Evolutionary conservation across 1,140 invertebrate genomes (phyloP), one percentile per base, ranked within the genome.

Genomic region (Zaprionus lachaisei): DNA sequence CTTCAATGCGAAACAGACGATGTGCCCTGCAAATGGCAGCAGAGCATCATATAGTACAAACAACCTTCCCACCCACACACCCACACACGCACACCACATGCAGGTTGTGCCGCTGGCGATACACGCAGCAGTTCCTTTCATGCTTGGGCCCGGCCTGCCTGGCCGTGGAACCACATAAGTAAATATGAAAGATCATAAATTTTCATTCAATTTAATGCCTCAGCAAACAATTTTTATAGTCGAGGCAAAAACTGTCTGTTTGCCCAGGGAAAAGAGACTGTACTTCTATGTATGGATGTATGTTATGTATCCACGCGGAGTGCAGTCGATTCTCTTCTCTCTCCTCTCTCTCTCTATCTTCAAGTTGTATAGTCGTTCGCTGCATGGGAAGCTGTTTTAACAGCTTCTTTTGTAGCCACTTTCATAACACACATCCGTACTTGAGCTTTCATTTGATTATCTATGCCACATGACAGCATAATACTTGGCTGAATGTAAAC

Each of bases 151-250:
- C 54, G 2, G 55, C 66, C 47, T 47, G 41, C 15, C 38, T n/a
- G 5, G 26, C 22, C 28, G 55, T 24, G 26, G 49, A 47, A 72
- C 61, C 85, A 71, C 75, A 84, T 83, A 91, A 90, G 85, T 83
- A 90, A 92, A 91, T 91, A 90, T 91, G 84, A 90, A 85, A 83
- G 85, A 91, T 91, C 89, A 92, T 91, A 91, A 91, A 91, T 91
- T 91, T 91, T 91, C 84, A 91, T 91, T 92, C 89, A 91, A 91
- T 91, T 91, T 91, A 91, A 91, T 91, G 89, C 89, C 91, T 89
- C 79, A 91, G 90, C 91, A 91, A 91, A 91, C 89, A 91, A 90
- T 91, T 92, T 91, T 91, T 91, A 83, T 91, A 85, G 85, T 84
- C 78, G 67, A 83, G 71, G 74, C 70, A 79, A 69, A 73, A 87